phyloP scores from a whole-genome alignment of 2,888 invertebrate genomes.

The Dryocosmus kuriphilus region DNA sequence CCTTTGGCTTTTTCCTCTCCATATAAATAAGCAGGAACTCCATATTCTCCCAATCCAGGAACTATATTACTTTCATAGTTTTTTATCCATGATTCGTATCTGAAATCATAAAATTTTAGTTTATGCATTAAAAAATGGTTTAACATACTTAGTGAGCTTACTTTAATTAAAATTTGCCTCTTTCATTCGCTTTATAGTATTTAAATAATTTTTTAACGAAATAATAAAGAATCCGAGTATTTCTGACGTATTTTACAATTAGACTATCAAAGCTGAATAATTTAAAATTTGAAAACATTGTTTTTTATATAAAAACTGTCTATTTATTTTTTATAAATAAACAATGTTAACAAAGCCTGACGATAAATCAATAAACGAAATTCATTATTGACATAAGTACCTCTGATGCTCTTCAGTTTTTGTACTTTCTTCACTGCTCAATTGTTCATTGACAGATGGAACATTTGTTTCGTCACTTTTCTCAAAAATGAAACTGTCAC shows the following conservation, averaged over 20 bases:
- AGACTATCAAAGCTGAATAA: too few relatives aligned
- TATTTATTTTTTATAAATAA: too few relatives aligned
- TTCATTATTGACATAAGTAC: background rate
- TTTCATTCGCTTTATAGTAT: too few relatives aligned
- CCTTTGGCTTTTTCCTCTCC: conserved; percentile 84
- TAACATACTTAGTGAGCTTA: too few relatives aligned
- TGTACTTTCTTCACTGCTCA: background rate
- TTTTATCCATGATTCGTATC: conserved; percentile 79
- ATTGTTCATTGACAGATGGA: conserved; percentile 11
- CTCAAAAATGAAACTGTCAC: conserved; percentile 17
- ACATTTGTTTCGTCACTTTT: conserved; percentile 15
- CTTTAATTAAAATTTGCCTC: too few relatives aligned
- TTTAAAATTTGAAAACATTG: too few relatives aligned
- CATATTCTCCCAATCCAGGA: conserved; percentile 86
- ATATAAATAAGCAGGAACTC: conserved; percentile 83
- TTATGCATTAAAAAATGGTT: too few relatives aligned
- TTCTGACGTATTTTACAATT: too few relatives aligned
- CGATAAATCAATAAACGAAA: background rate
- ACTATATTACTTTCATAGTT: conserved; percentile 84
- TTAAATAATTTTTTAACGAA: too few relatives aligned
- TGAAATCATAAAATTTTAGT: conserved; percentile 44
- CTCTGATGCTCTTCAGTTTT: conserved; percentile 1
- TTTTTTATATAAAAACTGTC: too few relatives aligned
- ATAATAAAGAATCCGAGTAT: too few relatives aligned
- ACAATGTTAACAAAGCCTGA: too few relatives aligned